phyloP scores from a whole-genome alignment of 2,113 vertebrate genomes.

The Lamprotornis superbus region DNA sequence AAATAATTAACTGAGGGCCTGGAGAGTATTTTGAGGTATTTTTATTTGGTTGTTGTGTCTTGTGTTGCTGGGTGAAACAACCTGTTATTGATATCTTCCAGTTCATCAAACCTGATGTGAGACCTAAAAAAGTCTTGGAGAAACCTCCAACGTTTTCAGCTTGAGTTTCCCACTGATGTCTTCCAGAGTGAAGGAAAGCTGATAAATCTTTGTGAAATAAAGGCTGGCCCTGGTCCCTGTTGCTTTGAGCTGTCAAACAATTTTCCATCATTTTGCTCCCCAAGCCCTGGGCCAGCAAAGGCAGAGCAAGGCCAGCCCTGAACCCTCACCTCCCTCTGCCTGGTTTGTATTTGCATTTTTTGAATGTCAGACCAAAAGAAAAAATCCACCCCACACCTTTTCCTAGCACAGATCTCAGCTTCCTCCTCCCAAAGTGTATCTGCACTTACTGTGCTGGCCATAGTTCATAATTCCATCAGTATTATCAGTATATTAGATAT shows the following conservation, averaged over 20 bases:
- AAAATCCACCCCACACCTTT: neutral
- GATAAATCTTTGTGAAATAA: neutral
- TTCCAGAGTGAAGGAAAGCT: neutral
- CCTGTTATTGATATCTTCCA: neutral
- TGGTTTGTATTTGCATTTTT: neutral
- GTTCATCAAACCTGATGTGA: neutral
- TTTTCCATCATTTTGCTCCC: neutral
- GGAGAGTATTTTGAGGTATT: neutral
- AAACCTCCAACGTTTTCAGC: neutral
- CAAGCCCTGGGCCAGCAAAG: neutral
- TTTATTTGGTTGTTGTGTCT: neutral
- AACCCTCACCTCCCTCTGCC: neutral
- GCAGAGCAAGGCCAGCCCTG: neutral
- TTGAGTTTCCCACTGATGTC: neutral
- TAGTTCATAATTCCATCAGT: no score
- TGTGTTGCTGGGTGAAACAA: neutral
- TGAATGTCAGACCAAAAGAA: neutral
- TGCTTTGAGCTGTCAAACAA: neutral
- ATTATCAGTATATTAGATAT: rapidly evolving
- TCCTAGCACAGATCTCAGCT: neutral
- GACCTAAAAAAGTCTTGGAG: neutral
- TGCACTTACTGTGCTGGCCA: neutral
- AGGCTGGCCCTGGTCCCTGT: neutral
- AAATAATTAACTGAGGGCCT: neutral
- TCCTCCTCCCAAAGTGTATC: rapidly evolving